Evolutionary conservation across 2,797 vertebrate genomes (phyloP), one percentile per base, ranked within the genome.

Genomic region (Vireo griseus): DNA sequence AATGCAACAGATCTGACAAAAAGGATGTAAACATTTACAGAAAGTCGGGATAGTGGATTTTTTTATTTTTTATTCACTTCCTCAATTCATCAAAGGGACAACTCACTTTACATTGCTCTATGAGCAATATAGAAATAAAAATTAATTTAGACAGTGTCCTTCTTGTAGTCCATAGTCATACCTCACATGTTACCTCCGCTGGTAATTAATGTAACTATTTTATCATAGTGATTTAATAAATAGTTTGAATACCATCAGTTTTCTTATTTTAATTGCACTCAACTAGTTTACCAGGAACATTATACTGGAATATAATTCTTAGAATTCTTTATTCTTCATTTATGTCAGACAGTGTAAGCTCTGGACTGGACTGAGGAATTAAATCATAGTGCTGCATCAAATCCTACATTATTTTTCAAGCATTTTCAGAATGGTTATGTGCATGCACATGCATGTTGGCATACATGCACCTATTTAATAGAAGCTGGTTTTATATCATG

Each of bases 401-500:
- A 35, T 31, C 5, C 31, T 33, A 18, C 4, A 48, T 47, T 67
- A 55, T 58, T 66, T 86, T 75, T 72, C 14, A 51, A 37, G 5
- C 10, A 37, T 35, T 40, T 63, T 61, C 24, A 66, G 22, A 37
- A 51, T 22, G 15, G 22, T 6, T 4, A 0, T 28, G 8, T 31
- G 19, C 31, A 40, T 20, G 21, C 8, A 9, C 26, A 40, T 22
- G n/a, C 10, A 19, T 0, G 1, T 10, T 7, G 40, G 13, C 4
- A 33, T 28, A 8, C 0, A 1, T 13, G 10, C 2, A 3, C 9
- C 25, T 45, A 3, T 22, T 69, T 51, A 73, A 51, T 3, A 67
- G 8, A 79, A 77, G 9, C 2, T 47, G 3, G 1, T 15, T 69
- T 77, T 33, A 13, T 21, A 13, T 19, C 57, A 45, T 13, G 6